phyloP scores from a whole-genome alignment of 1,140 invertebrate species.

The Drosophila pachea region DNA sequence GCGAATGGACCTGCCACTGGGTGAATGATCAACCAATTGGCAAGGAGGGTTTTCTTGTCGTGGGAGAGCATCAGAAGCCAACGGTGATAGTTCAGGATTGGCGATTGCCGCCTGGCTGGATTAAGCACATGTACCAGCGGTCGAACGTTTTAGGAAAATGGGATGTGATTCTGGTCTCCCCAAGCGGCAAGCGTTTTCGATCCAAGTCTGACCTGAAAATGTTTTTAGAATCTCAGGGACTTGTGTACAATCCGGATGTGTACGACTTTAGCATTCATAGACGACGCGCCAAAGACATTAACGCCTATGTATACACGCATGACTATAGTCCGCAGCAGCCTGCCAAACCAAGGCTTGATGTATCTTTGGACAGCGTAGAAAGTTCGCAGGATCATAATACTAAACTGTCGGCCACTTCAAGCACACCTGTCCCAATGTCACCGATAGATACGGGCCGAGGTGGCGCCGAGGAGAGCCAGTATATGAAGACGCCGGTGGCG shows the following conservation, averaged over 20 bases:
- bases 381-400: constrained; percentile 32
- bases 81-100: constrained; percentile 86
- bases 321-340: constrained; percentile 72
- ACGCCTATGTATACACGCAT: constrained; percentile 79
- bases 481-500: constrained; percentile 71
- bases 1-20: constrained; percentile 83
- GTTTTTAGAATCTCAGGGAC: constrained; percentile 80
- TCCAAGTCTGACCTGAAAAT: constrained; percentile 82
- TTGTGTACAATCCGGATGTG: constrained; percentile 80
- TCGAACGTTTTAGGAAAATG: constrained; percentile 87
- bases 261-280: constrained; percentile 83
- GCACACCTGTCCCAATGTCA: constrained; percentile 23
- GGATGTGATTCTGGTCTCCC: constrained; percentile 87
- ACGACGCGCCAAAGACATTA: constrained; percentile 80
- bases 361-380: constrained; percentile 33
- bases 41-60: constrained; percentile 79
- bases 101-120: constrained; percentile 86
- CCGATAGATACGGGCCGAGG: constrained; percentile 27
- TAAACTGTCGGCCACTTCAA: constrained; percentile 21
- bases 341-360: constrained; percentile 55
- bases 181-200: constrained; percentile 82
- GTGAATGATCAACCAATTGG: constrained; percentile 83
- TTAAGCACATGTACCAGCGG: constrained; percentile 86
- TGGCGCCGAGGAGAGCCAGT: constrained; percentile 51
- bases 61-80: constrained; percentile 80